Percentiles rank a stretch among this genome's conserved stretches.
phyloP scores from a whole-genome alignment of 2,797 vertebrate genomes.

The Perodicticus potto region DNA sequence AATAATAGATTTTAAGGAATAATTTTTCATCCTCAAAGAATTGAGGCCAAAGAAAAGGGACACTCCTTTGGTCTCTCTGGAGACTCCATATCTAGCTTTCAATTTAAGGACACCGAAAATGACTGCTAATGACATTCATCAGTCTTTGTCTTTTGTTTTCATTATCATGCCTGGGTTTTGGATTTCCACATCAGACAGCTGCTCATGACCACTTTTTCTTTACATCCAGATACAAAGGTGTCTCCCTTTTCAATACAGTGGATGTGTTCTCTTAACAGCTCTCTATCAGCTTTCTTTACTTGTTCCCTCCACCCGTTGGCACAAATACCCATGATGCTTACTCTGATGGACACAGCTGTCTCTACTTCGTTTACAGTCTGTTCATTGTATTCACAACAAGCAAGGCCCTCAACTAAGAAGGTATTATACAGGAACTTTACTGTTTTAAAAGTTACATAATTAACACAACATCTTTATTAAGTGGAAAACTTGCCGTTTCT shows the following conservation, averaged over 20 bases:
- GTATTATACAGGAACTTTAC: slow-evolving; percentile 35
- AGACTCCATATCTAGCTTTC: slow-evolving; percentile 69
- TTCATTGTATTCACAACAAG: slow-evolving; percentile 22
- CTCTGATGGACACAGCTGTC: slow-evolving; percentile 51
- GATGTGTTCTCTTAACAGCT: not conserved
- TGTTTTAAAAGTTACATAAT: slow-evolving; percentile 46
- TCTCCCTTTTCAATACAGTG: slow-evolving; percentile 72
- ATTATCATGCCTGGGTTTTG: slow-evolving; percentile 78
- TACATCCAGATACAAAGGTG: slow-evolving; percentile 70
- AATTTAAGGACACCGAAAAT: slow-evolving; percentile 73
- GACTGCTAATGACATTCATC: slow-evolving; percentile 80
- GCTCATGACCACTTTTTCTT: slow-evolving; percentile 70
- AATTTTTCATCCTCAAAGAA: slow-evolving; percentile 61
- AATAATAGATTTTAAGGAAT: not conserved
- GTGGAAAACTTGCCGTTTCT: slow-evolving; percentile 28
- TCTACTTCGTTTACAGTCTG: slow-evolving; percentile 57
- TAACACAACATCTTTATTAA: slow-evolving; percentile 63
- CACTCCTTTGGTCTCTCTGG: slow-evolving; percentile 48
- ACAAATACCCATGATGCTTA: slow-evolving; percentile 51
- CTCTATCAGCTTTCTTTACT: slow-evolving; percentile 67
- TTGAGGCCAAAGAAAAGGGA: not conserved
- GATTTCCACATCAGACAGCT: slow-evolving; percentile 77
- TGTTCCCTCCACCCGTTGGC: slow-evolving; percentile 52
- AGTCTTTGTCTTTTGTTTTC: slow-evolving; percentile 78
- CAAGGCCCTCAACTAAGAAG: slow-evolving; percentile 25